Evolutionary conservation across 2,888 invertebrate genomes (phyloP).

Genomic region (Callosobruchus maculatus): DNA sequence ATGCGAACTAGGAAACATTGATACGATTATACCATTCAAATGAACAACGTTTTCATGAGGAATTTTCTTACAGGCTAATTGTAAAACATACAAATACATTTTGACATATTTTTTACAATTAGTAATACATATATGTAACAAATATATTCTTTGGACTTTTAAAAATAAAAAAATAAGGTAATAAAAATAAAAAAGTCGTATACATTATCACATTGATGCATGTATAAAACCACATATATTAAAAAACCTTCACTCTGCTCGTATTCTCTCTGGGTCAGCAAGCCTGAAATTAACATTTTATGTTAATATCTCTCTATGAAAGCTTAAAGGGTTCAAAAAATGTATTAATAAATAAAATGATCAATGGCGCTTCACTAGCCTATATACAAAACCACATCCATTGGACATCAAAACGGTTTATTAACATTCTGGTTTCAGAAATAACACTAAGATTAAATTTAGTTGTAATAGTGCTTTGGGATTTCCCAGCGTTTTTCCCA

Average conservation of each 20-base stretch:
- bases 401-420: too few species aligned
- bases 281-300: constrained; percentile 24
- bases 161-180: background rate
- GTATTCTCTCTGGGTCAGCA: constrained; percentile 30
- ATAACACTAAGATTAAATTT: too few species aligned
- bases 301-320: too few species aligned
- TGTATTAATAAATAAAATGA: too few species aligned
- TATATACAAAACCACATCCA: too few species aligned
- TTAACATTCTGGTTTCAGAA: too few species aligned
- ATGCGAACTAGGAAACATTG: background rate
- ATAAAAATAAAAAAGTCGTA: background rate
- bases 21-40: background rate
- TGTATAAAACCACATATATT: background rate
- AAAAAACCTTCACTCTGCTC: constrained; percentile 1
- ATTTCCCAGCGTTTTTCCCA: too few species aligned
- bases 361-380: too few species aligned
- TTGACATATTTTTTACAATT: background rate
- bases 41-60: background rate
- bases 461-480: too few species aligned
- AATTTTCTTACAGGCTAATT: background rate
- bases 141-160: background rate
- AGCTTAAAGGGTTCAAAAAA: too few species aligned
- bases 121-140: background rate
- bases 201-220: background rate
- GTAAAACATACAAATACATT: background rate